A percentile compares a stretch with the other conserved stretches of the same genome.
Conservation (phyloP, 2,888 invertebrate genomes). For the Podotricha telesiphe region DNA sequence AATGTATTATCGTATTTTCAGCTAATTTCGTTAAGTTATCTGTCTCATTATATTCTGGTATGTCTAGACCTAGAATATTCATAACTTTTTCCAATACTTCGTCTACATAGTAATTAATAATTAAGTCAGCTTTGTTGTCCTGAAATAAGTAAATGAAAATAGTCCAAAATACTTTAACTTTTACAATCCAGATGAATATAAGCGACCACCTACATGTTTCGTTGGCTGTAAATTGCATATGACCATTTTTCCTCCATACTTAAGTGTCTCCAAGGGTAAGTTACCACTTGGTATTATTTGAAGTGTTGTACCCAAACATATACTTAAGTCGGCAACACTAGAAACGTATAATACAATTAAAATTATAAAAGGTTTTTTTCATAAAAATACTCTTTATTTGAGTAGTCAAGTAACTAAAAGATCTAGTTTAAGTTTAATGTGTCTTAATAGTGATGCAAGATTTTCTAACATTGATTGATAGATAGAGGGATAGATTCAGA, state of each 20-base stretch:
- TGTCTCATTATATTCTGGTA: slow-evolving; percentile 87
- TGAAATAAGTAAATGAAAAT: slow-evolving; percentile 62
- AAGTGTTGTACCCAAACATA: slow-evolving; percentile 97
- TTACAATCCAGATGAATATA: too few species aligned
- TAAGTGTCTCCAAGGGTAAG: slow-evolving; percentile 92
- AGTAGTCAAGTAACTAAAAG: too few species aligned
- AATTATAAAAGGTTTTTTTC: too few species aligned
- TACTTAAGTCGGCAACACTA: slow-evolving; percentile 95
- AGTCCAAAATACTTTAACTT: too few species aligned
- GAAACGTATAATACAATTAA: slow-evolving; percentile 53
- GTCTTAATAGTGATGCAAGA: too few species aligned
- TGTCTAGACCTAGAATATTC: slow-evolving; percentile 88
- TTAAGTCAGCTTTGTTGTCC: slow-evolving; percentile 95
- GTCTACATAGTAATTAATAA: slow-evolving; percentile 95
- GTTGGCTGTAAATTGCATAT: slow-evolving; percentile 99
- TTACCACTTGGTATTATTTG: slow-evolving; percentile 99
- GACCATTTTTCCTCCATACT: slow-evolving; percentile 93
- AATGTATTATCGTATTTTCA: slow-evolving; percentile 82
- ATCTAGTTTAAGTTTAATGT: too few species aligned
- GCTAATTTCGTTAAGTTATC: slow-evolving; percentile 87
- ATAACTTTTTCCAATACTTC: slow-evolving; percentile 89
- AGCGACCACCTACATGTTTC: slow-evolving; percentile 89
- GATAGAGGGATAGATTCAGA: too few species aligned
- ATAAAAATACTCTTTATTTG: too few species aligned
- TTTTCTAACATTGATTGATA: too few species aligned